These are phyloP conservation scores for Empidonax alnorum DNA, from an alignment of 2,113 vertebrate genomes.

Conservation along the genomic window DNA sequence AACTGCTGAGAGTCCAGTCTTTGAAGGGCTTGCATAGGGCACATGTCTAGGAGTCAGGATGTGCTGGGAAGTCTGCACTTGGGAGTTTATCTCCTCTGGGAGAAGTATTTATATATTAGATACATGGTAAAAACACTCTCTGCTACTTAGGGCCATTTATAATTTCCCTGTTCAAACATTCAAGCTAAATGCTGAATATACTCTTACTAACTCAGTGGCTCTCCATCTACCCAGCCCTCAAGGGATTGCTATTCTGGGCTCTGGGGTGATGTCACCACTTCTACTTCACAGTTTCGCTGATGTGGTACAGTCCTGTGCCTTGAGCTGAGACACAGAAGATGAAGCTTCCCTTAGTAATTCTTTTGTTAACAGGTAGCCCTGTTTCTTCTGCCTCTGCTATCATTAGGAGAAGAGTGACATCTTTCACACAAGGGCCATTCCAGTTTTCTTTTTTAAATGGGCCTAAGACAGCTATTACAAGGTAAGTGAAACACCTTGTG, in stretches of 20 bases:
- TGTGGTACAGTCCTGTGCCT: not conserved
- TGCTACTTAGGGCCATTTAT: slow-evolving; percentile 44
- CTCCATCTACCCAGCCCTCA: not conserved
- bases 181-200: slow-evolving; percentile 47
- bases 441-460: not conserved
- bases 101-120: slow-evolving; percentile 42
- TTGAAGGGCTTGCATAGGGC: not conserved
- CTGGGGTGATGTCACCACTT: slow-evolving; percentile 19
- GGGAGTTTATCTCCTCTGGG: slow-evolving; percentile 31
- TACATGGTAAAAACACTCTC: slow-evolving; percentile 38
- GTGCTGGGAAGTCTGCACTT: not conserved
- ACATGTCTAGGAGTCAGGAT: not conserved
- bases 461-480: not conserved
- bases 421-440: not conserved
- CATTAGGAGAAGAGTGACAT: not conserved
- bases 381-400: not conserved
- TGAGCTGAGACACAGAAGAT: not conserved
- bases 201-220: not conserved
- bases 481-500: not conserved
- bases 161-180: not conserved
- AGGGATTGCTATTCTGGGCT: slow-evolving; percentile 30
- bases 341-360: not conserved
- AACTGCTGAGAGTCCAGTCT: slow-evolving; percentile 4
- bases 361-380: not conserved
- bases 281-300: not conserved